These are phyloP conservation scores for Trichonephila inaurata DNA, from an alignment of 1,140 invertebrate genomes.

Conservation along the genomic window DNA sequence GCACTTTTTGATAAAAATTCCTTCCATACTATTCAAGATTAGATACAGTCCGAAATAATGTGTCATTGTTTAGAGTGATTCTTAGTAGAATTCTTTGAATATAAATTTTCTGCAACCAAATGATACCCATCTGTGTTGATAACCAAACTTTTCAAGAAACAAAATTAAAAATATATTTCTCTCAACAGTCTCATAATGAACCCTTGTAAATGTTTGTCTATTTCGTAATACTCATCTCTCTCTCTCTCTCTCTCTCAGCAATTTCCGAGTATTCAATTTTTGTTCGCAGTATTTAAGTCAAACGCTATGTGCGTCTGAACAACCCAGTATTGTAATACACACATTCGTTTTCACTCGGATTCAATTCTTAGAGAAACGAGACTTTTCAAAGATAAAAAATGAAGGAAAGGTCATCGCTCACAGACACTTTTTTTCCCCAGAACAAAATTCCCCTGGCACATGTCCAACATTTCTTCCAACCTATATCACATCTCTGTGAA, in stretches of 20 bases:
- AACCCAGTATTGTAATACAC: constrained; percentile 4
- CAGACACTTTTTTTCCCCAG: constrained; percentile 4
- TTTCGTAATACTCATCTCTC: not conserved
- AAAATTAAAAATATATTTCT: too few relatives aligned
- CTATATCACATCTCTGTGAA: not conserved
- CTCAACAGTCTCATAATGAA: too few relatives aligned
- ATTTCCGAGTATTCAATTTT: constrained; percentile 17
- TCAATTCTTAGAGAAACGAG: not conserved
- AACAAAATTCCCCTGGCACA: constrained; percentile 18
- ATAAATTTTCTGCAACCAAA: too few relatives aligned
- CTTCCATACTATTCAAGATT: too few relatives aligned
- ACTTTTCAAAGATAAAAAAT: constrained; percentile 15
- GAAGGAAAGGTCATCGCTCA: constrained; percentile 48
- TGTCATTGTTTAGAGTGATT: too few relatives aligned
- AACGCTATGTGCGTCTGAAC: not conserved
- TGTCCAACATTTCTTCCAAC: not conserved
- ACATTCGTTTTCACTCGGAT: not conserved
- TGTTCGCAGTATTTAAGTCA: not conserved
- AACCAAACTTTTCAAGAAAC: too few relatives aligned
- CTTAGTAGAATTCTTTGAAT: too few relatives aligned
- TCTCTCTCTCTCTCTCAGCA: too few relatives aligned
- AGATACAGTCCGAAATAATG: too few relatives aligned
- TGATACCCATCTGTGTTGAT: too few relatives aligned
- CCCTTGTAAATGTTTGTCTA: not conserved
- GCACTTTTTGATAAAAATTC: too few relatives aligned